phyloP scores from a whole-genome alignment of 2,888 invertebrate species.

The Mesorhabditis belari region DNA sequence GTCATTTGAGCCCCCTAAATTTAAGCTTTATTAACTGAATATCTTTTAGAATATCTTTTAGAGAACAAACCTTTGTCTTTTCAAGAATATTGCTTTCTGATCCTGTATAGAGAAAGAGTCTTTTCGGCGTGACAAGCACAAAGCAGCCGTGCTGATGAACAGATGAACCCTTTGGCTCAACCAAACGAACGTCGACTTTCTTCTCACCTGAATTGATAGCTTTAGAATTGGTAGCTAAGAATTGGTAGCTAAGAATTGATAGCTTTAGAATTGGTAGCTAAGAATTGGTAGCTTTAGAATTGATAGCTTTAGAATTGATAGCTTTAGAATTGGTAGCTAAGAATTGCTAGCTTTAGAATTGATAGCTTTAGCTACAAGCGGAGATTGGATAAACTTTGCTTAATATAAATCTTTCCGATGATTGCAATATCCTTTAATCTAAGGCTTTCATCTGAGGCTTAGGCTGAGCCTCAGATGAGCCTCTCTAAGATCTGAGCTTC shows the following conservation, averaged over 20 bases:
- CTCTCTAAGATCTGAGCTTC: too few species aligned
- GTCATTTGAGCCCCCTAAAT: slow-evolving; percentile 36
- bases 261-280: neutral
- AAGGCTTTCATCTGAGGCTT: too few species aligned
- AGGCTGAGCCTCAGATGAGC: too few species aligned
- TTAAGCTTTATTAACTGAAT: neutral
- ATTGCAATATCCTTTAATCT: too few species aligned
- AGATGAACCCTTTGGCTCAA: slow-evolving; percentile 19
- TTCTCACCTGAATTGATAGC: slow-evolving; percentile 13
- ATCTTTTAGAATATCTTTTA: neutral
- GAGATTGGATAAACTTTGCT: too few species aligned
- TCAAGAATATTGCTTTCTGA: slow-evolving; percentile 30
- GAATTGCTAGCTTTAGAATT: too few species aligned
- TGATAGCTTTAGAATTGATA: too few species aligned
- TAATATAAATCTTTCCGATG: too few species aligned
- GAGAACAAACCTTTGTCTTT: slow-evolving; percentile 22
- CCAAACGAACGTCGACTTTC: slow-evolving; percentile 35
- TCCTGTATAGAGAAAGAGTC: slow-evolving; percentile 37
- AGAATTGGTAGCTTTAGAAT: too few species aligned
- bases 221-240: neutral
- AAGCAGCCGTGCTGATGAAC: slow-evolving; percentile 30
- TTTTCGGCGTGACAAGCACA: slow-evolving; percentile 28
- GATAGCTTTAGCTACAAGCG: too few species aligned
- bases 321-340: too few species aligned
- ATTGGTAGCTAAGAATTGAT: neutral